Percentiles rank a stretch among this genome's conserved stretches.
Conservation (phyloP, 2,888 invertebrate genomes). For the Suillia variegata region DNA sequence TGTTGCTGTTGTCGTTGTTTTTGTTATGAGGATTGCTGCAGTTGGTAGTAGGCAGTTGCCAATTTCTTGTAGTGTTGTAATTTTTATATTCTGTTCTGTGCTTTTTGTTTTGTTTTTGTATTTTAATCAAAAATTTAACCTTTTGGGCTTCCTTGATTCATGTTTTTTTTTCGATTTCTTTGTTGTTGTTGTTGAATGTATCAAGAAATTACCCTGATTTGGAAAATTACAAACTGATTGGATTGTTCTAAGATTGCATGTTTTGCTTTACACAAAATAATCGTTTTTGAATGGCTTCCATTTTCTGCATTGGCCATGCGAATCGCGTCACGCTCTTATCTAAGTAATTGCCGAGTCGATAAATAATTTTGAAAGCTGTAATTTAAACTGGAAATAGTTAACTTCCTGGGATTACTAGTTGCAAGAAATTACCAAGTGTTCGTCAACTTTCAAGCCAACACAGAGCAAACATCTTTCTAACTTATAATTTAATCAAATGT, state of each 20-base stretch:
- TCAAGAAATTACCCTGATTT: constrained; percentile 22
- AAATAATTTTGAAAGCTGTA: constrained; percentile 8
- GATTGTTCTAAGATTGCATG: constrained; percentile 24
- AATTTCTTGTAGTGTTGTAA: constrained; percentile 15
- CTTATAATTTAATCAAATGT: too few relatives aligned
- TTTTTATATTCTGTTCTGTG: constrained; percentile 28
- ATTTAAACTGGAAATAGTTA: not conserved
- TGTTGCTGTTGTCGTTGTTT: not conserved
- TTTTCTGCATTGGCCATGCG: too few relatives aligned
- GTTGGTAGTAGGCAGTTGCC: constrained; percentile 14
- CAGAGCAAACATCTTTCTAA: too few relatives aligned
- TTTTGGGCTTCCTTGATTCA: constrained; percentile 41
- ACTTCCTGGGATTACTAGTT: not conserved
- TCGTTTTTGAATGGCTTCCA: not conserved
- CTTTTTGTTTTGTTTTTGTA: constrained; percentile 26
- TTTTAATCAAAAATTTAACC: constrained; percentile 53
- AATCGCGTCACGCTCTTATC: too few relatives aligned
- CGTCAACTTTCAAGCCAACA: not conserved
- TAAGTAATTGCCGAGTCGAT: not conserved
- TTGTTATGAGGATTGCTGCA: not conserved
- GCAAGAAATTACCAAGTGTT: not conserved
- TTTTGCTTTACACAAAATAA: not conserved
- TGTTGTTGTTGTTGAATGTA: constrained; percentile 38
- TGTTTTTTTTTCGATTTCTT: not conserved
- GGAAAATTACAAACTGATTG: constrained; percentile 22